Base-by-base conservation (phyloP, 2,888 invertebrate species). In the Drosophila conformis region DNA sequence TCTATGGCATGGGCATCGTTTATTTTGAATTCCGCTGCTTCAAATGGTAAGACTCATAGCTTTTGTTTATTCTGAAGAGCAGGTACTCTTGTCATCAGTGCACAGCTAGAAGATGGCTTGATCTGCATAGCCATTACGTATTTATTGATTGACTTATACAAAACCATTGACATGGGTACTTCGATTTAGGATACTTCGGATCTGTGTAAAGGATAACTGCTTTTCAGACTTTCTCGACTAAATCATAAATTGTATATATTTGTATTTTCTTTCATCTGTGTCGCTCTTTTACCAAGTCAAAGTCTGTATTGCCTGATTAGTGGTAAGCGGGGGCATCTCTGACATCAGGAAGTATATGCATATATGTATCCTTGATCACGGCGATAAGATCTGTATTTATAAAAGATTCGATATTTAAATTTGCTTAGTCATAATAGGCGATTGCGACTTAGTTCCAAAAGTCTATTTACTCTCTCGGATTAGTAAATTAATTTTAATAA, bases 21-120 rank as follows among this genome's bases (percentile, higher is more conserved):
- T 99, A 99, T 93, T 99, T 98, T 93, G 98, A 99, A 93, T 99
- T 96, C 94, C 98, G 98, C 92, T 97, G 98, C 42, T 99, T 97
- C 94, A 96, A 97, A 93, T 98, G 98, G 99, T 99, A 93, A 97
- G 98, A 0, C 4, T 31, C 15, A 1, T 4, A 6, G 35, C 15
- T n/a, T 15, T 21, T 21, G 2, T 15, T 51, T 51, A 15, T 3
- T 13, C 27, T 36, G 13, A 36, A 13, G 15, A 27, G 48, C 4
- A 27, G 27, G 2, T 21, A 21, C 21, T 49, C 8, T 8, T 10
- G 27, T 10, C 48, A 48, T 25, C 21, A 25, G 25, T 8, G 46
- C 15, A 46, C 4, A 0, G 27, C 49, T 15, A 29, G 29, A 29
- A 49, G 29, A 29, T 49, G 29, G 3, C 29, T 29, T 49, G 3